A percentile compares a stretch with the other conserved stretches of the same genome.
phyloP scores from a whole-genome alignment of 2,888 invertebrate genomes.

The Timandra comae region DNA sequence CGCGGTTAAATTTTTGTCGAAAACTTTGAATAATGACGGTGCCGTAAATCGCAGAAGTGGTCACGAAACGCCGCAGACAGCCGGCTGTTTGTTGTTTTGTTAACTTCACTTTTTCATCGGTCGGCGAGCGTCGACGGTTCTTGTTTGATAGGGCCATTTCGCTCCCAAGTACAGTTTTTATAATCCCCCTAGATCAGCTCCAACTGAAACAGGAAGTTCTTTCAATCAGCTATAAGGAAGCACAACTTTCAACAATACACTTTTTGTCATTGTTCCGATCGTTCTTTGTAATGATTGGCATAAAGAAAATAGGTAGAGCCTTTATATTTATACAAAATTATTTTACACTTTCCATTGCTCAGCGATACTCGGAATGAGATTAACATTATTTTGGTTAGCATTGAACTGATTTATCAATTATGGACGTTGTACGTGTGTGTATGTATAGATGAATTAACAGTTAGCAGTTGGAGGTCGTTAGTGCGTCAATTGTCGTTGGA shows the following conservation, averaged over 20 bases:
- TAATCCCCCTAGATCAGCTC: conserved; percentile 23
- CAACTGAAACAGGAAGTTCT: conserved; percentile 25
- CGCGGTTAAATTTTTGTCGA: conserved; percentile 44
- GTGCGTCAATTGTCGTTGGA: conserved; percentile 49
- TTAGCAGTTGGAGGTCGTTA: conserved; percentile 38
- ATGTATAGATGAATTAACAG: not conserved
- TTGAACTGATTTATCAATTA: too few species aligned
- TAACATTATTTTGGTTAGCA: too few species aligned
- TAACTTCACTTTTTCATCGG: conserved; percentile 59
- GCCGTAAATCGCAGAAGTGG: conserved; percentile 62
- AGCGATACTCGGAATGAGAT: too few species aligned
- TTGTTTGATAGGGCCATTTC: conserved; percentile 52
- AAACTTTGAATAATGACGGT: conserved; percentile 66
- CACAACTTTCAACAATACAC: conserved; percentile 17
- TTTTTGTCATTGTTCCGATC: conserved; percentile 17
- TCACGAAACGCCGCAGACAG: conserved; percentile 51
- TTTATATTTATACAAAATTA: too few species aligned
- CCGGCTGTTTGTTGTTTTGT: conserved; percentile 55
- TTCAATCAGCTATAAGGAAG: conserved; percentile 28
- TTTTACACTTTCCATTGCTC: too few species aligned
- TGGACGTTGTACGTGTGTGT: too few species aligned
- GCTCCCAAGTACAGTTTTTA: conserved; percentile 24
- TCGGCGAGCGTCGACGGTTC: conserved; percentile 37
- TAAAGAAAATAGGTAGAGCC: too few species aligned
- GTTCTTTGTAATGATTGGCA: conserved; percentile 12